These are phyloP conservation scores for Ibidorhyncha struthersii DNA, from an alignment of 2,113 vertebrate genomes.

Conservation along the genomic window DNA sequence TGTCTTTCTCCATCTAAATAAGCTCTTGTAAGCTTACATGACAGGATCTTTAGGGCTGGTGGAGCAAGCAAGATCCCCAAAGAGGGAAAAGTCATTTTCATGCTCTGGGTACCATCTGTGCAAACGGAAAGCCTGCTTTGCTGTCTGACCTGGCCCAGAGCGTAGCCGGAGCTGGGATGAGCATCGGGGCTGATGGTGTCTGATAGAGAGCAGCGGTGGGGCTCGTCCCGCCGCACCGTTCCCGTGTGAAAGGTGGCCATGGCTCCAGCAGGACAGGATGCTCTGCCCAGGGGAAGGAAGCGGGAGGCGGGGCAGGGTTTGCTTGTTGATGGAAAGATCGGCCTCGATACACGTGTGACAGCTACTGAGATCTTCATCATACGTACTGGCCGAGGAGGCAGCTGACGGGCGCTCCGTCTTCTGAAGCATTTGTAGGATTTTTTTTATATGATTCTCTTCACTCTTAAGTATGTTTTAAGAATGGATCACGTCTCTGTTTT, in stretches of 20 bases:
- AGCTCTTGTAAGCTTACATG: background rate
- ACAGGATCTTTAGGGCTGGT: background rate
- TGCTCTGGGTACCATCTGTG: background rate
- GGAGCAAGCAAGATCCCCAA: background rate
- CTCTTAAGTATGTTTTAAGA: background rate
- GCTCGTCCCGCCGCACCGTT: rapidly evolving
- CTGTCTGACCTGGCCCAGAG: background rate
- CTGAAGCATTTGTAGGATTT: background rate
- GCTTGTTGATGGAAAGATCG: background rate
- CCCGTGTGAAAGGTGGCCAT: rapidly evolving
- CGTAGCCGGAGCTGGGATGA: background rate
- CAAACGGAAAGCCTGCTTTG: background rate
- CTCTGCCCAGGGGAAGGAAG: background rate
- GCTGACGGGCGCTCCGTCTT: background rate
- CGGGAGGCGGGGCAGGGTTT: background rate
- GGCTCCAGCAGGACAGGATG: background rate
- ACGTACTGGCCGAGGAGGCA: background rate
- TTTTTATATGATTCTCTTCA: background rate
- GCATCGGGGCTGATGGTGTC: rapidly evolving
- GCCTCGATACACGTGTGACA: rapidly evolving
- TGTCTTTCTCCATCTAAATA: background rate
- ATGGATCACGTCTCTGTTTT: background rate
- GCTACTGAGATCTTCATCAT: background rate
- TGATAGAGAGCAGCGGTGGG: background rate
- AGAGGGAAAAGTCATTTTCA: background rate